These are phyloP conservation scores for Cromileptes altivelis DNA, from an alignment of 2,113 vertebrate species.

Conservation along the genomic window DNA sequence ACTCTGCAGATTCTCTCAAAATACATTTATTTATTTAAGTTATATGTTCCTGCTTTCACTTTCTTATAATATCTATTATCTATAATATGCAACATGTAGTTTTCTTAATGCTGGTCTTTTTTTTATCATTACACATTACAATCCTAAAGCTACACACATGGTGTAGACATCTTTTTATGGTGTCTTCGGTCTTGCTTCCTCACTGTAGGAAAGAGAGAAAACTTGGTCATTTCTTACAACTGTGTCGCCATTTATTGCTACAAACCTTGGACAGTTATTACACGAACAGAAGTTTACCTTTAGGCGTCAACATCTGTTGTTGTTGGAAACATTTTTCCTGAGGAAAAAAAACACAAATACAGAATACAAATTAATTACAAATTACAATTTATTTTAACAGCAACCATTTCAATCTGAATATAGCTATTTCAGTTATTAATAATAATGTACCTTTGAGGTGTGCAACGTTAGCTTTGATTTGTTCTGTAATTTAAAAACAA, in stretches of 20 bases:
- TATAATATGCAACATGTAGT: not conserved
- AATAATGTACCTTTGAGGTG: not conserved
- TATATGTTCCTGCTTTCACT: not conserved
- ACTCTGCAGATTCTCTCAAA: no score
- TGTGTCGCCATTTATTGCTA: not conserved
- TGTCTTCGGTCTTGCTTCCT: no score
- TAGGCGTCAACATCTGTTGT: fast-evolving
- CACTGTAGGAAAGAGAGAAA: not conserved
- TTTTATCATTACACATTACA: no score
- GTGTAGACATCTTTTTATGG: no score
- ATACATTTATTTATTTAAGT: not conserved
- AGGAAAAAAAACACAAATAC: not conserved
- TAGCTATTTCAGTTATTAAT: not conserved
- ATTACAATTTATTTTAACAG: no score
- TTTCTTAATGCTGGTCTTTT: not conserved
- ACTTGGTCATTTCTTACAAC: not conserved
- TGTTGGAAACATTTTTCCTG: not conserved
- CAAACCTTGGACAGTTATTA: not conserved
- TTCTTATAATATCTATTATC: not conserved
- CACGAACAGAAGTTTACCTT: not conserved
- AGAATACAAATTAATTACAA: not conserved
- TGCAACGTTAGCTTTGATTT: not conserved
- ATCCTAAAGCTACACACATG: no score
- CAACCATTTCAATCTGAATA: not conserved
- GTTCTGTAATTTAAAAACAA: not conserved